Conservation (phyloP, 2,113 vertebrate species). For the Syngnathus typhle region DNA sequence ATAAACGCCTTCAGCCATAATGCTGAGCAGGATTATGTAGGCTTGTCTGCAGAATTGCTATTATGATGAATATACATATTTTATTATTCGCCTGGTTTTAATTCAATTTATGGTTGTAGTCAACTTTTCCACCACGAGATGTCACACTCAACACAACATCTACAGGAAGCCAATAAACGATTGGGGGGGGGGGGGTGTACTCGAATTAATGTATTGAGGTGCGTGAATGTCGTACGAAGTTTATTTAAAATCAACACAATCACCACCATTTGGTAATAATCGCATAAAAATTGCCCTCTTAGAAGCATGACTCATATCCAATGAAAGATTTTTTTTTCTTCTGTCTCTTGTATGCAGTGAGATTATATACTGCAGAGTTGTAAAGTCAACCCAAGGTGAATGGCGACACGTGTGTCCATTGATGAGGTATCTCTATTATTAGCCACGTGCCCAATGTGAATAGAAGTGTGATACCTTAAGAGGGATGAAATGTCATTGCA, state of each 20-base stretch:
- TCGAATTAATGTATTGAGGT: conserved; percentile 24
- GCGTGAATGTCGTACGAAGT: conserved; percentile 18
- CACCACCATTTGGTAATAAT: background rate
- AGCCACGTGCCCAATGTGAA: conserved; percentile 31
- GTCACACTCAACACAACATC: conserved; percentile 54
- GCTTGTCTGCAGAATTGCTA: background rate
- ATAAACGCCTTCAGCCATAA: too few relatives aligned
- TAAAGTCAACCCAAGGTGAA: conserved; percentile 52
- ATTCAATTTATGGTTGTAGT: conserved; percentile 15
- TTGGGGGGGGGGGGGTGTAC: background rate
- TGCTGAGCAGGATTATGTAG: background rate
- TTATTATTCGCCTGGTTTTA: background rate
- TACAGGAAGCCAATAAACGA: background rate
- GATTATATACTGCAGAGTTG: conserved; percentile 8
- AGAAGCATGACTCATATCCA: background rate
- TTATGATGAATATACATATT: background rate
- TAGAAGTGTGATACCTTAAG: conserved; percentile 23
- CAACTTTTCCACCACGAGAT: conserved; percentile 52
- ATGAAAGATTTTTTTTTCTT: background rate
- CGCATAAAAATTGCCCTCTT: too few relatives aligned
- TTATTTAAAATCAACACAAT: background rate
- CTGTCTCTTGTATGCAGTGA: background rate
- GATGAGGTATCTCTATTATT: conserved; percentile 50
- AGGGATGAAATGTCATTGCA: conserved; percentile 24
- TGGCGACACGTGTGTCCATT: conserved; percentile 26